These are phyloP conservation scores for Leguminivora glycinivorella DNA, from an alignment of 1,140 invertebrate species.

Conservation along the genomic window DNA sequence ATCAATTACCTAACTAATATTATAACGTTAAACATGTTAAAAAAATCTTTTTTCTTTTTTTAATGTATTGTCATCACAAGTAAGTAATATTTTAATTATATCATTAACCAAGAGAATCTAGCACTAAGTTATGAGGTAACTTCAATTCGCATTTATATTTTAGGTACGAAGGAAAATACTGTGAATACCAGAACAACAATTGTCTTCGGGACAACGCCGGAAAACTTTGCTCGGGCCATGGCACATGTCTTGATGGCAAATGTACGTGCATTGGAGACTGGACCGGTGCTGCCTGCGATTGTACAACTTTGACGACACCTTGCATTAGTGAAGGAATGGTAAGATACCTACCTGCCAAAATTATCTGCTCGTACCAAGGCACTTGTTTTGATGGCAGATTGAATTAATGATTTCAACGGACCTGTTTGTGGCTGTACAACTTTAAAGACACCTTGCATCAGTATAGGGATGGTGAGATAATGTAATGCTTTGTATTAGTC, in stretches of 20 bases:
- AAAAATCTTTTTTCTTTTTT: no score
- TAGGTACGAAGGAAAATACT: not conserved
- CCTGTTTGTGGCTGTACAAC: not conserved
- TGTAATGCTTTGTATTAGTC: no score
- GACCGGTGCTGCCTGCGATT: not conserved
- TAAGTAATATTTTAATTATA: no score
- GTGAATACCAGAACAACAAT: not conserved
- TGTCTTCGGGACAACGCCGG: not conserved
- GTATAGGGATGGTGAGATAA: not conserved
- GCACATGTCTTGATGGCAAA: not conserved
- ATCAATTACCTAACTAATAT: no score
- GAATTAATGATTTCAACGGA: not conserved
- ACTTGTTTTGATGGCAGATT: not conserved
- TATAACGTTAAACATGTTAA: no score
- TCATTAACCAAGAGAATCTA: no score
- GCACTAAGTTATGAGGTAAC: no score
- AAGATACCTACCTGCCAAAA: not conserved
- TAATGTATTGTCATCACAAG: no score
- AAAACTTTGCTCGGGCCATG: not conserved
- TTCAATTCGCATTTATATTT: not conserved
- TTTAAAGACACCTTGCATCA: not conserved
- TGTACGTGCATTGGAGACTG: not conserved
- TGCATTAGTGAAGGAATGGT: slow-evolving; percentile 6
- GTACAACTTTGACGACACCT: not conserved
- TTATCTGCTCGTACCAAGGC: not conserved